Evolutionary conservation across 2,888 invertebrate species (phyloP), one percentile per base, ranked within the genome.

Genomic region (Chrysodeixis includens): DNA sequence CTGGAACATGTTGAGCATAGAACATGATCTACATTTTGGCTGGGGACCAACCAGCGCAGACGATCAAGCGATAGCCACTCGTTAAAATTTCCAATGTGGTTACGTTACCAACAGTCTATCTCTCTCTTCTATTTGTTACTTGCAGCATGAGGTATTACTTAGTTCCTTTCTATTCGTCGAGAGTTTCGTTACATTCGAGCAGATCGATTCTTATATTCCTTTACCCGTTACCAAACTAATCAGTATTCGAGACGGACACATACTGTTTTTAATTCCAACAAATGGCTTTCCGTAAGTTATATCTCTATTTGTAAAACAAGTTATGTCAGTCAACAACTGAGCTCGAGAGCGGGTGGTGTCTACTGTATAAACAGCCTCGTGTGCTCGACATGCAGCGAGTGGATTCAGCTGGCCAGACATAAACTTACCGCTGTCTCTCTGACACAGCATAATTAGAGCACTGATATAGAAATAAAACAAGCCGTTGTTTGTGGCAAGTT

Each of bases 11-110:
- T 35, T 35, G 35, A 35, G 3, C 40, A 40, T 40, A 40, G n/a
- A n/a, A 40, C 14, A 40, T 40, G 40, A 40, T 40, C 40, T 40
- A 40, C 40, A 40, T 40, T 40, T 40, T 40, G 40, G 40, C 40
- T n/a, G n/a, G 40, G n/a, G 7, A 40, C 40, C 40, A 40, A 40
- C 40, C 14, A 40, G 40, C 40, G 40, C 40, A 40, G 40, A 40
- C 40, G 40, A 40, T 40, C 40, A 40, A 40, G 40, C n/a, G 40
- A 40, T 40, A 40, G 40, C 40, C 65, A 82, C 83, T 67, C 81
- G 84, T 79, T 74, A 69, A 60, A 74, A 76, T 40, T 40, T 40
- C 40, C 40, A 40, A 40, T 40, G 40, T n/a, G 40, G 40, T 40
- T 40, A 6, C 40, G n/a, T 7, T 40, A 5, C 40, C n/a, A 40